phyloP scores from a whole-genome alignment of 2,888 invertebrate genomes.

The Keiferia lycopersicella region DNA sequence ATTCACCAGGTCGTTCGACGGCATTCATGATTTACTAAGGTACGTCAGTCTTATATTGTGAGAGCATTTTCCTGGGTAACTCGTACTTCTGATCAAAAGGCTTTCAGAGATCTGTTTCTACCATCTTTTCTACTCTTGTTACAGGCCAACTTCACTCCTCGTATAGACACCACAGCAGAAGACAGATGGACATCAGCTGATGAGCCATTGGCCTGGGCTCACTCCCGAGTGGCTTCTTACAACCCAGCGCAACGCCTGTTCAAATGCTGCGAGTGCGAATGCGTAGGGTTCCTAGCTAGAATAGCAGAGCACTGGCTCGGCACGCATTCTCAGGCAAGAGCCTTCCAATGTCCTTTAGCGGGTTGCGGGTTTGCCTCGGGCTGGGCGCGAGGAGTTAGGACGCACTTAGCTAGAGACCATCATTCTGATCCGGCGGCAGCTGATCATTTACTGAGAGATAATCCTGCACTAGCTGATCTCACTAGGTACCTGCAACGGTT shows the following conservation, averaged over 20 bases:
- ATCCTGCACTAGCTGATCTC: conserved; percentile 87
- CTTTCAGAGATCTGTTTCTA: not conserved
- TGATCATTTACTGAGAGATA: conserved; percentile 85
- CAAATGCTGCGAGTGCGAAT: conserved; percentile 88
- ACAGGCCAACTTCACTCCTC: conserved; percentile 81
- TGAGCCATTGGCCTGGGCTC: conserved; percentile 87
- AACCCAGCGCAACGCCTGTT: conserved; percentile 88
- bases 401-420: conserved; percentile 87
- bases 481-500: conserved; percentile 86
- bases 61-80: too few species aligned
- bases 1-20: too few species aligned
- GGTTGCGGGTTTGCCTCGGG: conserved; percentile 88
- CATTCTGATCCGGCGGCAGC: conserved; percentile 84
- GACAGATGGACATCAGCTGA: conserved; percentile 86
- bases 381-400: conserved; percentile 88
- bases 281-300: conserved; percentile 87
- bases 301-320: conserved; percentile 90
- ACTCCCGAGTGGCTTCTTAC: conserved; percentile 90
- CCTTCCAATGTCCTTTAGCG: conserved; percentile 85
- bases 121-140: conserved; percentile 48
- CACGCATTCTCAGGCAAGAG: conserved; percentile 83
- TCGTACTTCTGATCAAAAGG: too few species aligned
- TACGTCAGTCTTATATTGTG: too few species aligned
- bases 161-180: conserved; percentile 73
- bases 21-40: too few species aligned